Percentiles rank a stretch among this genome's conserved stretches.
These are phyloP conservation scores for Tragopan temminckii DNA, from an alignment of 2,797 vertebrate species.

Conservation along the genomic window DNA sequence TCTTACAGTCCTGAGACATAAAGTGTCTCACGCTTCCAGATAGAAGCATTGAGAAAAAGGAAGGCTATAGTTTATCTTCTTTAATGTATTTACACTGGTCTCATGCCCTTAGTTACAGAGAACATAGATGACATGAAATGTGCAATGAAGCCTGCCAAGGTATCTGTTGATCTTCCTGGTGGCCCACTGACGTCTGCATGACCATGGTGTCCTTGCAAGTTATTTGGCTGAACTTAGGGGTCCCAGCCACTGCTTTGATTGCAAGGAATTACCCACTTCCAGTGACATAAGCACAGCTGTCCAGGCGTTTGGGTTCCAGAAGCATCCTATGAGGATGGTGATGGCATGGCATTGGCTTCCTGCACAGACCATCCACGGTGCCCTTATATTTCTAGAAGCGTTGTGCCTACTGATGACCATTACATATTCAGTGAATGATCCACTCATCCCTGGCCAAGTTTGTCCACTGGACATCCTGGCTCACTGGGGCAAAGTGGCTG, in stretches of 20 bases:
- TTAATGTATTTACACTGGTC: not conserved
- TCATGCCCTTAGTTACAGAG: not conserved
- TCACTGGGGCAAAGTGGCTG: not conserved
- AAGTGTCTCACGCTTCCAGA: not conserved
- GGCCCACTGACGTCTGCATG: not conserved
- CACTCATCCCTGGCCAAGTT: not conserved
- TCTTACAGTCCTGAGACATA: not conserved
- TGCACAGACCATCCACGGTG: not conserved
- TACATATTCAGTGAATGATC: not conserved
- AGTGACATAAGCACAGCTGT: not conserved
- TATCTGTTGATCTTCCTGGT: not conserved
- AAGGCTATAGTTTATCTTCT: not conserved
- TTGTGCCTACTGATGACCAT: not conserved
- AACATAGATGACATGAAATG: not conserved
- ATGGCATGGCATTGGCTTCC: not conserved
- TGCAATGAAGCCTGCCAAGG: not conserved
- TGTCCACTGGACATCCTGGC: not conserved
- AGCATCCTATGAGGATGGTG: not conserved
- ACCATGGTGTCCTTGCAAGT: not conserved
- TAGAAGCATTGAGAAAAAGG: not conserved
- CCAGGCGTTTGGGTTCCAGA: not conserved
- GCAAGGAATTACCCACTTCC: not conserved
- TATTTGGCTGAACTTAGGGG: not conserved
- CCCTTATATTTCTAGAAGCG: not conserved
- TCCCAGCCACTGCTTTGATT: not conserved